Evolutionary conservation across 64 coral and sea anemone species (phyloP).

Genomic region (Montipora foliosa): DNA sequence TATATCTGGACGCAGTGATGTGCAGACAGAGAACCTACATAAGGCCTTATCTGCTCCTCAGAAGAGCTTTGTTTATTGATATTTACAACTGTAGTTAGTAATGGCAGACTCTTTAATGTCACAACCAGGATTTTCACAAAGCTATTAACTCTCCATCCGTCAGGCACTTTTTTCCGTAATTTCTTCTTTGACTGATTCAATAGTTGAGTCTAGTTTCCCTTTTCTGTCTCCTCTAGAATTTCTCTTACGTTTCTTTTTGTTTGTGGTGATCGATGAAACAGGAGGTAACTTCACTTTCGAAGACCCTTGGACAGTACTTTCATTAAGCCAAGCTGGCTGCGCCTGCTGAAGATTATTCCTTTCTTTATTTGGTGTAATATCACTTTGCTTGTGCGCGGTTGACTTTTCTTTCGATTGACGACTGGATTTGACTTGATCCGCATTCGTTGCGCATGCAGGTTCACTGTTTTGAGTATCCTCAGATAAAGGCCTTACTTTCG

Average conservation of each 20-base stretch:
- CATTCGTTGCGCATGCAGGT: not conserved
- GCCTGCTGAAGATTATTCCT: not conserved
- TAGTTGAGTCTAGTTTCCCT: not conserved
- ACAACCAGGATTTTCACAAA: too few relatives aligned
- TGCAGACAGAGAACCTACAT: too few relatives aligned
- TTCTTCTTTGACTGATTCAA: constrained; percentile 14
- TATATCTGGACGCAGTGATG: too few relatives aligned
- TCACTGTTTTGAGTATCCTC: not conserved
- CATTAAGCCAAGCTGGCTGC: constrained; percentile 15
- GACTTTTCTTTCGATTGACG: not conserved
- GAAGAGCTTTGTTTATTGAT: too few relatives aligned
- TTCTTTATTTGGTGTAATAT: not conserved
- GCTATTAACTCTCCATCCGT: too few relatives aligned
- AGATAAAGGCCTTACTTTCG: not conserved
- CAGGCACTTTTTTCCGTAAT: not conserved
- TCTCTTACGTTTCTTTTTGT: not conserved
- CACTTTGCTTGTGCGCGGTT: not conserved
- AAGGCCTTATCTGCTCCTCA: too few relatives aligned
- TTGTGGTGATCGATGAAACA: not conserved
- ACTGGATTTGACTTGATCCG: not conserved
- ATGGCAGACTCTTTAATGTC: too few relatives aligned
- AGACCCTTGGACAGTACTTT: not conserved
- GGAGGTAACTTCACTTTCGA: constrained; percentile 22
- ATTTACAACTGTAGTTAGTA: too few relatives aligned
- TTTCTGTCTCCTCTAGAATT: not conserved